These are phyloP conservation scores for Acrobasis consociella DNA, from an alignment of 2,888 invertebrate genomes.

Conservation along the genomic window DNA sequence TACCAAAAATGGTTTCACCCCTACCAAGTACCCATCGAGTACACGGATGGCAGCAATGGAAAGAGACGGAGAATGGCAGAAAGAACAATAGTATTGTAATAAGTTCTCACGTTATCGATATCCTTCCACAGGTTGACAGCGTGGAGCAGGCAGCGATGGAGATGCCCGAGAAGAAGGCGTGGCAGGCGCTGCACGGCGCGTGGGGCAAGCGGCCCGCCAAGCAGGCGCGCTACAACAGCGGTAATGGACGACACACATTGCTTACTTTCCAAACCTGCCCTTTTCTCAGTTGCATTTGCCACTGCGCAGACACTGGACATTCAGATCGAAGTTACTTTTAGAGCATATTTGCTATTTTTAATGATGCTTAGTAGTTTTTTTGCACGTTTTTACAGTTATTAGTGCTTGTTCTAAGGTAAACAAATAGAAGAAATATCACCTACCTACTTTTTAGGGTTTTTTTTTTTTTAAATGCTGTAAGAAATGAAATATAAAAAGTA, in stretches of 20 bases:
- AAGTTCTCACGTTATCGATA: too few relatives aligned
- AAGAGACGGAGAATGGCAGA: too few relatives aligned
- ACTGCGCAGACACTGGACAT: neutral
- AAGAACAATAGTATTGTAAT: too few relatives aligned
- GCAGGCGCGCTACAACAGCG: slow-evolving; percentile 60
- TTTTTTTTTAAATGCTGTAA: too few relatives aligned
- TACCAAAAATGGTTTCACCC: too few relatives aligned
- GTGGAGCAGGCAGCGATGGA: slow-evolving; percentile 49
- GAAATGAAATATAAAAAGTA: too few relatives aligned
- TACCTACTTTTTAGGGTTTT: too few relatives aligned
- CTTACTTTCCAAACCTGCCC: neutral
- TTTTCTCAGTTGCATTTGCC: neutral
- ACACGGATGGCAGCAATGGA: too few relatives aligned
- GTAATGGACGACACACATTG: slow-evolving; percentile 40
- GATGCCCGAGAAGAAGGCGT: slow-evolving; percentile 83
- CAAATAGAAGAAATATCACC: too few relatives aligned
- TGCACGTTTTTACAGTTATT: neutral
- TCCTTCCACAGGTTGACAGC: slow-evolving; percentile 39
- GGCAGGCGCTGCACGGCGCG: slow-evolving; percentile 87
- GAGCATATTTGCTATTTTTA: neutral
- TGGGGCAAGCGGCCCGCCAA: slow-evolving; percentile 88
- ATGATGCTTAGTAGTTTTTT: neutral
- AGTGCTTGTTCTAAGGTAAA: neutral
- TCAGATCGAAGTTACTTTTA: neutral
- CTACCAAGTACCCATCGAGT: too few relatives aligned